Conservation (phyloP, 2,113 vertebrate species). For the Callocephalon fimbriatum region DNA sequence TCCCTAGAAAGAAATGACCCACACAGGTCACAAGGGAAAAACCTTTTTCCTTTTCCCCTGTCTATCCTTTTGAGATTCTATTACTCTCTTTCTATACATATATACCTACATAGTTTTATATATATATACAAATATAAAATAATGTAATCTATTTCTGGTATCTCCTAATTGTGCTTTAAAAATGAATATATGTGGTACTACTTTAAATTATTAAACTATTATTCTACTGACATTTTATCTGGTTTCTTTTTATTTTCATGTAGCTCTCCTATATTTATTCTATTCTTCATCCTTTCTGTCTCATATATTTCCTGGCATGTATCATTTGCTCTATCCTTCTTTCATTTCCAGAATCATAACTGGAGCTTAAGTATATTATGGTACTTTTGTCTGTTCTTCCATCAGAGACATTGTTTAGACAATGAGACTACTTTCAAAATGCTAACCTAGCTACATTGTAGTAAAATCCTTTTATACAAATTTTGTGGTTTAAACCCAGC, state of each 20-base stretch:
- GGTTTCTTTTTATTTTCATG: background rate
- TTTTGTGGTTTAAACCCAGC: too few species aligned
- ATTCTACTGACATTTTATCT: background rate
- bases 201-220: background rate
- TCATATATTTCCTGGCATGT: background rate
- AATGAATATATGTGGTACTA: background rate
- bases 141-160: background rate
- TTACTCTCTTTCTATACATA: background rate
- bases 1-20: background rate
- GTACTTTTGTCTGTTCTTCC: background rate
- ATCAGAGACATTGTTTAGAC: background rate
- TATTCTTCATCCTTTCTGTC: background rate
- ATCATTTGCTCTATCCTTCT: background rate
- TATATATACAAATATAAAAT: too few species aligned
- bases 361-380: background rate
- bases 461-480: background rate
- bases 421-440: background rate
- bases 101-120: background rate
- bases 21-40: background rate
- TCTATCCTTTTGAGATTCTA: background rate
- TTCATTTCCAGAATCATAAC: background rate
- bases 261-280: background rate
- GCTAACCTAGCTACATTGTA: background rate
- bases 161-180: background rate
- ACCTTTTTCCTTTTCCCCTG: background rate